Base-by-base conservation (phyloP, 1,140 invertebrate species). In the Temnothorax curvispinosus region DNA sequence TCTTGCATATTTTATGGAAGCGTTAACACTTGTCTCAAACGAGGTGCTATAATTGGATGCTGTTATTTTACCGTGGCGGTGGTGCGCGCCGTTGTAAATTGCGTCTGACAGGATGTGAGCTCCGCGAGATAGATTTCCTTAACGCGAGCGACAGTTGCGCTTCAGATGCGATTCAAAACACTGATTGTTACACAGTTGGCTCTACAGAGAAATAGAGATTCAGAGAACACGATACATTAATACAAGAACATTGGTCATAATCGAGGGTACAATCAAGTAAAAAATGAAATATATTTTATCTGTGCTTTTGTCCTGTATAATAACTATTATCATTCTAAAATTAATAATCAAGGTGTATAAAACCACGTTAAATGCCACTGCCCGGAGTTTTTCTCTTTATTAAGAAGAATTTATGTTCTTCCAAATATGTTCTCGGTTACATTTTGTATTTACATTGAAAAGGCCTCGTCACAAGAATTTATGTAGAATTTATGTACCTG, bases 1-100 rank as follows among this genome's bases (percentile, higher is more conserved):
- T n/a, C 76, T 56, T 80, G 86, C 80, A 84, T 87, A 87, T 52
- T 87, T 87, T 87, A 87, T 85, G 81, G 35, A 76, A 47, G 50
- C 81, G 81, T 87, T 87, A 87, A 87, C 71, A 58, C 80, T 85
- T 60, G 78, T 50, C 65, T 75, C 58, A 52, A 85, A 87, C 81
- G 50, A 85, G 80, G 41, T 58, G 81, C 86, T 35, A 62, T 85
- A 85, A 87, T 87, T 87, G 80, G 62, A 87, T 58, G 81, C 80
- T 75, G 80, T 84, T 87, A 76, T 75, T 52, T 74, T 35, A 62
- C 27, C 38, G 41, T 38, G 67, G 50, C 54, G 38, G 15, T 18
- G 13, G 5, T 32, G 32, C 54, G 41, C 41, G 44, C 35, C 35
- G 47, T 69, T 75, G 54, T 85, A 85, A 87, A 75, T 75, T 81